Conservation (phyloP, 2,113 vertebrate species). For the Brachionichthys hirsutus region DNA sequence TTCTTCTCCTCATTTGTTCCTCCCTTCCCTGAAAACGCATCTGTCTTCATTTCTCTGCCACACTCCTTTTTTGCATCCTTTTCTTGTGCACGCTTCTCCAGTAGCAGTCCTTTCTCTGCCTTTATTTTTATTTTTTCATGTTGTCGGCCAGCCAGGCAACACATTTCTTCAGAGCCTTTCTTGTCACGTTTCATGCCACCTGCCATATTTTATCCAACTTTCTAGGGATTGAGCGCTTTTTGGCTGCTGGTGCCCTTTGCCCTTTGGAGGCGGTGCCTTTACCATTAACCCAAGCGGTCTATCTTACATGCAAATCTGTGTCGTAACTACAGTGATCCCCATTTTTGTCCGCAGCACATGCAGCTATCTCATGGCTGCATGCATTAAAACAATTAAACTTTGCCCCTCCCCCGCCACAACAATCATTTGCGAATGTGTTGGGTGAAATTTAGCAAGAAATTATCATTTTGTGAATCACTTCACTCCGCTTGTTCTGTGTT, state of each 20-base stretch:
- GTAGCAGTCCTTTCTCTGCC: slow-evolving; percentile 5
- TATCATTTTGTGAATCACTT: slow-evolving; percentile 76
- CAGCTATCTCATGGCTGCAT: slow-evolving; percentile 71
- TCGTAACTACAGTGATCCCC: slow-evolving; percentile 50
- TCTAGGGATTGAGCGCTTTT: slow-evolving; percentile 10
- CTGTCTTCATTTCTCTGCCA: slow-evolving; percentile 63
- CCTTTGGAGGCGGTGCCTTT: slow-evolving; percentile 35
- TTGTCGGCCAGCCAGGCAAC: not conserved
- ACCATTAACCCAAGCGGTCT: slow-evolving; percentile 48
- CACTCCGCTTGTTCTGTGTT: slow-evolving; percentile 62
- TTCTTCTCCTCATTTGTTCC: slow-evolving; percentile 52
- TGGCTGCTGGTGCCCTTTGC: slow-evolving; percentile 14
- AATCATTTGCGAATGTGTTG: slow-evolving; percentile 74
- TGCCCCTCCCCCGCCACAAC: slow-evolving; percentile 67
- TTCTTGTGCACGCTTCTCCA: slow-evolving; percentile 39
- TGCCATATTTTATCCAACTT: slow-evolving; percentile 43
- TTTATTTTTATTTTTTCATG: slow-evolving; percentile 12
- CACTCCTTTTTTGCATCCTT: slow-evolving; percentile 58
- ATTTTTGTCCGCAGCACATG: slow-evolving; percentile 74
- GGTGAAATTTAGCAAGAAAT: slow-evolving; percentile 80
- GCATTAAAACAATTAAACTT: slow-evolving; percentile 76
- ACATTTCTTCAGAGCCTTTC: slow-evolving; percentile 10
- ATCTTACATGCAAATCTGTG: slow-evolving; percentile 70
- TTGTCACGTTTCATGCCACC: slow-evolving; percentile 34
- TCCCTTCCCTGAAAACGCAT: slow-evolving; percentile 64